A percentile compares a stretch with the other conserved stretches of the same genome.
Conservation (phyloP, 2,113 vertebrate species). For the Megalops atlanticus region DNA sequence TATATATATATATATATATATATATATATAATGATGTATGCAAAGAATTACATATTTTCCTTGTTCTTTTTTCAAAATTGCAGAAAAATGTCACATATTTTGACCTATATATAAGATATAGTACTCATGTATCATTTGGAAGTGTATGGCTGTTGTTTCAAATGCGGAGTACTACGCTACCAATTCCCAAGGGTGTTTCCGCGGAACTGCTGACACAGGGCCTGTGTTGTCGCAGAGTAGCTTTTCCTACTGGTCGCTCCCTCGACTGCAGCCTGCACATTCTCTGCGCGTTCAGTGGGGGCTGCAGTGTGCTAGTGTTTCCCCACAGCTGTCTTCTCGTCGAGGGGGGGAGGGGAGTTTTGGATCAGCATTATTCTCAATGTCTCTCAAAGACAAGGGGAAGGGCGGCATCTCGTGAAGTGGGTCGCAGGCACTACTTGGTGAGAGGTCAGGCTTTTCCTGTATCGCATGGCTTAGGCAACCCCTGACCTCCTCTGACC, state of each 20-base stretch:
- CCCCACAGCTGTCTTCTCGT: background rate
- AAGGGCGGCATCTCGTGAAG: background rate
- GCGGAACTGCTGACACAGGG: background rate
- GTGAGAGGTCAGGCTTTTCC: background rate
- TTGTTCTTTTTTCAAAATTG: too few relatives aligned
- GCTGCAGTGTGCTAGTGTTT: background rate
- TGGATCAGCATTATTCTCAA: background rate
- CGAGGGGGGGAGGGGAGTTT: background rate
- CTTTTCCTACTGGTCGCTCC: background rate
- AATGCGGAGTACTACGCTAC: background rate
- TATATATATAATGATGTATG: too few relatives aligned
- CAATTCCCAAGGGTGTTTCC: background rate
- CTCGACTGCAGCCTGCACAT: background rate
- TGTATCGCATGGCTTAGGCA: background rate
- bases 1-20: too few relatives aligned
- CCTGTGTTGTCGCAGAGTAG: background rate
- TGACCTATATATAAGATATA: too few relatives aligned
- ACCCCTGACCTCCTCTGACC: background rate
- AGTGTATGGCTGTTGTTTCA: background rate
- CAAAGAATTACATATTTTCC: too few relatives aligned
- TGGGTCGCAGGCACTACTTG: background rate
- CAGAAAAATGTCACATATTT: too few relatives aligned
- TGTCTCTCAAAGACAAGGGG: background rate
- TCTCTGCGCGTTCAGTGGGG: background rate
- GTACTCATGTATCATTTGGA: background rate